phyloP scores from a whole-genome alignment of 2,797 vertebrate genomes.

The Platyrinchus mystaceus region DNA sequence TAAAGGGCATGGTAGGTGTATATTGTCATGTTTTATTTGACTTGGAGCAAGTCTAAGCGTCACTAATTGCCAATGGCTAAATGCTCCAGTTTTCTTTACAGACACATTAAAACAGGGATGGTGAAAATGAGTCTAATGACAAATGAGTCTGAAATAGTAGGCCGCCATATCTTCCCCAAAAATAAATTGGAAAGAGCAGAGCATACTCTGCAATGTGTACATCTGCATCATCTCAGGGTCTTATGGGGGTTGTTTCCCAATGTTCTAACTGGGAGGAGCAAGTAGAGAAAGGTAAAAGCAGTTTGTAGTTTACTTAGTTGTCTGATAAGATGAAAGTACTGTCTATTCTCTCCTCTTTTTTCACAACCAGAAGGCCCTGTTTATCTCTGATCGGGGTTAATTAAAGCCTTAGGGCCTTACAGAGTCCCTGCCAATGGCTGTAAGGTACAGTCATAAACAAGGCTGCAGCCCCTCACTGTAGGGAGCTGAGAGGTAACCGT shows the following conservation, averaged over 20 bases:
- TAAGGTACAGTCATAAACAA: slow-evolving; percentile 36
- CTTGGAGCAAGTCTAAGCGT: slow-evolving; percentile 3
- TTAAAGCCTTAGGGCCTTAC: slow-evolving; percentile 63
- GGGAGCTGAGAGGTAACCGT: background rate
- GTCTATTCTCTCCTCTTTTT: background rate
- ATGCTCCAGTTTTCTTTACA: background rate
- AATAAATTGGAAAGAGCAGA: background rate
- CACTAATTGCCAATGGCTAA: background rate
- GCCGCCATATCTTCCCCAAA: background rate
- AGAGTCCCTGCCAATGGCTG: slow-evolving; percentile 29
- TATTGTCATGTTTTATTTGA: background rate
- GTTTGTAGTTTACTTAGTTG: background rate
- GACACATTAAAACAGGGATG: background rate
- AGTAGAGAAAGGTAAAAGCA: background rate
- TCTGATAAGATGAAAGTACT: background rate
- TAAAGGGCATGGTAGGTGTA: background rate
- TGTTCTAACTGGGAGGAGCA: background rate
- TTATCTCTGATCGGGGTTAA: slow-evolving; percentile 70
- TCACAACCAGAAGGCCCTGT: slow-evolving; percentile 19
- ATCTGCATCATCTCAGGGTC: background rate
- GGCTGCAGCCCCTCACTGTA: background rate
- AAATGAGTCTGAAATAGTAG: background rate
- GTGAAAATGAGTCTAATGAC: background rate
- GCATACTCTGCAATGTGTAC: background rate
- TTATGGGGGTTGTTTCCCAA: background rate